These are phyloP conservation scores for Fabriciana adippe DNA, from an alignment of 2,888 invertebrate species.

Conservation along the genomic window DNA sequence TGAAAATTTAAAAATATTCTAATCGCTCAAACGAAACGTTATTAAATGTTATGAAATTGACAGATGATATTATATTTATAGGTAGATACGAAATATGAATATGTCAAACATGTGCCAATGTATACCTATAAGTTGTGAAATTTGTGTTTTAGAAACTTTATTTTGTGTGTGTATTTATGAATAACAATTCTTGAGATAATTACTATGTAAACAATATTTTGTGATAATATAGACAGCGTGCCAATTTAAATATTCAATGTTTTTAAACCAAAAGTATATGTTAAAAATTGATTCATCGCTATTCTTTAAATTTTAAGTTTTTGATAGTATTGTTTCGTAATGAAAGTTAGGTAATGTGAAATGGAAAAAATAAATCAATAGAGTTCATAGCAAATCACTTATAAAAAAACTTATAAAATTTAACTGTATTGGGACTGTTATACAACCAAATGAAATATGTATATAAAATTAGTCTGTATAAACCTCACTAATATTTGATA, in stretches of 20 bases:
- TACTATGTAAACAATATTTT: neutral
- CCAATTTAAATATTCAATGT: neutral
- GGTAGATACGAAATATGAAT: neutral
- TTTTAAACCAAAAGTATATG: neutral
- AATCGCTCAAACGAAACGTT: conserved; percentile 8
- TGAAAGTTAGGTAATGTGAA: neutral
- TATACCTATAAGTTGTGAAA: conserved; percentile 6
- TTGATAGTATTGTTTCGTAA: neutral
- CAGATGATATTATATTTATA: neutral
- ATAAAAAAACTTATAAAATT: neutral
- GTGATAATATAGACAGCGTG: neutral
- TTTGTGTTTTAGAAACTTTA: conserved; percentile 8
- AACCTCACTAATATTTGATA: neutral
- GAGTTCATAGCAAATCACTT: neutral
- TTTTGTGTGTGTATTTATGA: neutral
- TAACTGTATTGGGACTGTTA: conserved; percentile 17
- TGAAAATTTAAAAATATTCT: neutral
- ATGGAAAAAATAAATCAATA: neutral
- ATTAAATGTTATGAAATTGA: conserved; percentile 14
- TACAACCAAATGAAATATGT: conserved; percentile 15
- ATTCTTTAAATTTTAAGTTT: neutral
- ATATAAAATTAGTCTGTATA: neutral
- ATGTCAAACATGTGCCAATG: conserved; percentile 29
- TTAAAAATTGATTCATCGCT: conserved; percentile 1
- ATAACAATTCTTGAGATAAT: neutral